Evolutionary conservation across 2,797 vertebrate genomes (phyloP), one percentile per base, ranked within the genome.

Genomic region (Sebastes nivosus): DNA sequence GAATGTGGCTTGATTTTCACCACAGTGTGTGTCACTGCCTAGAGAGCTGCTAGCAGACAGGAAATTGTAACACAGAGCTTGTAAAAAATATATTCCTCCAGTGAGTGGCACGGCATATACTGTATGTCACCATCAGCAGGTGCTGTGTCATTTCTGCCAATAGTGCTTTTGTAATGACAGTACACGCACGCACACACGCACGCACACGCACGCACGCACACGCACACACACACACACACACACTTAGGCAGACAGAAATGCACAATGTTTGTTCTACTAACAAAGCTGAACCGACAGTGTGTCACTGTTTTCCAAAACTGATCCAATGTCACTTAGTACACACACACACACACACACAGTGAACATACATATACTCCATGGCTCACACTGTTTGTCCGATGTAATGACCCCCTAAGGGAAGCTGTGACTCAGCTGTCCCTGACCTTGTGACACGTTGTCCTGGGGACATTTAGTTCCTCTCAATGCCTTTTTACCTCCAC

Each of bases 41-140:
- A 5, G 14, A 79, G 67, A 82, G 34, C 78, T 29, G 60, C 73
- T 42, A 42, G 70, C 58, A 61, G 20, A 36, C 59, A 81, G 81
- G 80, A 88, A 79, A 74, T 25, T 2, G 24, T n/a, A 81, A 76
- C 71, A 29, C 14, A 61, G 65, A 46, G 64, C 34, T 68, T 50
- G 58, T 80, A 46, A 77, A 81, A 84, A 74, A 79, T 61, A 78
- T 61, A 77, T 83, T 85, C 57, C 58, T 71, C 63, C 29, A 34
- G 73, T 59, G 46, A 85, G 52, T 1, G n/a, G 27, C 59, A 34
- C 18, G 0, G 32, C 67, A 13, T 61, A 60, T 65, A 46, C 38
- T 16, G 38, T 16, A 36, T 55, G 75, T 80, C 78, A 61, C 52
- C 75, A 74, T 76, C 52, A 75, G 69, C 80, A 82, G 72, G 76